phyloP scores from a whole-genome alignment of 2,888 invertebrate species.

The Amblyjoppa fuscipennis region DNA sequence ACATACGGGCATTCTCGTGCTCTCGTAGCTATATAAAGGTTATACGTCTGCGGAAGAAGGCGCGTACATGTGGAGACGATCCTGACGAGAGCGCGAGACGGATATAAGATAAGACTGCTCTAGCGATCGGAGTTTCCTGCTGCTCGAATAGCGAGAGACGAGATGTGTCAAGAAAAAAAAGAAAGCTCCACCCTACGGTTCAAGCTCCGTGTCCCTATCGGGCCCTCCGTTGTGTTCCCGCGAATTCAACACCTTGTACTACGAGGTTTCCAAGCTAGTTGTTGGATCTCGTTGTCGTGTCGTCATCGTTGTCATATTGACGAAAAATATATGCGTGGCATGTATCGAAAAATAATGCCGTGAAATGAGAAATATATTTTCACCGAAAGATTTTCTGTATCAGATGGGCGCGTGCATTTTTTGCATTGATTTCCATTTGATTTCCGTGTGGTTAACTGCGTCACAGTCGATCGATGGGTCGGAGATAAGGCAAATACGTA shows the following conservation, averaged over 20 bases:
- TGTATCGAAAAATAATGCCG: not conserved
- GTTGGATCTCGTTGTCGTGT: not conserved
- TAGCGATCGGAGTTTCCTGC: conserved; percentile 30
- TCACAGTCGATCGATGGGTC: not conserved
- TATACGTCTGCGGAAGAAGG: conserved; percentile 4
- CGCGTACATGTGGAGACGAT: not conserved
- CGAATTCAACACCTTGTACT: not conserved
- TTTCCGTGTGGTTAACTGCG: not conserved
- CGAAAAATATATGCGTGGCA: not conserved
- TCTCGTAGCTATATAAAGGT: not conserved
- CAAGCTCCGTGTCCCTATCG: not conserved
- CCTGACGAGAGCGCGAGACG: not conserved
- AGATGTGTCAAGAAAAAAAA: not conserved
- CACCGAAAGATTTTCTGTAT: no score
- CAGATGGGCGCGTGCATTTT: no score
- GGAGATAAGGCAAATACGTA: not conserved
- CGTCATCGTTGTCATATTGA: not conserved
- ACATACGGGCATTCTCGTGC: conserved; percentile 9
- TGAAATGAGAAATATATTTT: not conserved
- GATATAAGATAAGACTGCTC: conserved; percentile 5
- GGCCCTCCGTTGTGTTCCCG: no score
- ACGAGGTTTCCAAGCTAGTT: not conserved
- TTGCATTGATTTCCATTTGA: not conserved
- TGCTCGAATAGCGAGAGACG: not conserved
- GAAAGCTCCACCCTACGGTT: not conserved